Conservation (phyloP, 2,888 invertebrate species). For the Terebella lapidaria region DNA sequence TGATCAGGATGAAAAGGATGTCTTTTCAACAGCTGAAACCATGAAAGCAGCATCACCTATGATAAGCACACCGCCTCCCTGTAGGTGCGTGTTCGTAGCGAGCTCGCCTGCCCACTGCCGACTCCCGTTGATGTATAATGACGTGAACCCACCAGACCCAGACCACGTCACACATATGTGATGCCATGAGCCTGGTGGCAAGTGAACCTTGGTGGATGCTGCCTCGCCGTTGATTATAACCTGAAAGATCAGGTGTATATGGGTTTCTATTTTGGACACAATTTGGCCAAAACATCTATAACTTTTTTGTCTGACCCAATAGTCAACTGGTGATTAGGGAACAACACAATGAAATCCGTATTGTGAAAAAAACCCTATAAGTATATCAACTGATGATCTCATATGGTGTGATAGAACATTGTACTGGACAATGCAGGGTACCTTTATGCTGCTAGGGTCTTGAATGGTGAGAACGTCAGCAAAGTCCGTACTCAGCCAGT, state of each 20-base stretch:
- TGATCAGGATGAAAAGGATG: no score
- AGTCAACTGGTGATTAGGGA: no score
- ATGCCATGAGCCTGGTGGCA: slow-evolving; percentile 11
- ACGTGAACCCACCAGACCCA: not conserved
- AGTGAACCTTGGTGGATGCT: not conserved
- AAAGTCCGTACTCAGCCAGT: not conserved
- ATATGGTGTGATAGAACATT: no score
- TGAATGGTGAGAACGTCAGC: not conserved
- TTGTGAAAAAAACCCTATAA: no score
- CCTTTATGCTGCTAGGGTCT: not conserved
- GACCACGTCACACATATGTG: slow-evolving; percentile 10
- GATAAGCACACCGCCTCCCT: slow-evolving; percentile 4
- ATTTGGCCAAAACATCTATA: no score
- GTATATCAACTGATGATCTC: no score
- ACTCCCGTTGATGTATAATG: slow-evolving; percentile 7
- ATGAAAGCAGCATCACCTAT: not conserved
- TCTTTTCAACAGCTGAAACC: not conserved
- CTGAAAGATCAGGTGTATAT: no score
- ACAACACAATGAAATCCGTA: no score
- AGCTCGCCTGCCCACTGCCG: not conserved
- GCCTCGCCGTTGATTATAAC: slow-evolving; percentile 10
- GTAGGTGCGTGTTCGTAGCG: not conserved
- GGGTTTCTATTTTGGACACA: no score
- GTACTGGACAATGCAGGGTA: no score
- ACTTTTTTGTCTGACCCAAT: no score